Percentiles rank a stretch among this genome's conserved stretches.
phyloP scores from a whole-genome alignment of 2,113 vertebrate species.

The Morone saxatilis region DNA sequence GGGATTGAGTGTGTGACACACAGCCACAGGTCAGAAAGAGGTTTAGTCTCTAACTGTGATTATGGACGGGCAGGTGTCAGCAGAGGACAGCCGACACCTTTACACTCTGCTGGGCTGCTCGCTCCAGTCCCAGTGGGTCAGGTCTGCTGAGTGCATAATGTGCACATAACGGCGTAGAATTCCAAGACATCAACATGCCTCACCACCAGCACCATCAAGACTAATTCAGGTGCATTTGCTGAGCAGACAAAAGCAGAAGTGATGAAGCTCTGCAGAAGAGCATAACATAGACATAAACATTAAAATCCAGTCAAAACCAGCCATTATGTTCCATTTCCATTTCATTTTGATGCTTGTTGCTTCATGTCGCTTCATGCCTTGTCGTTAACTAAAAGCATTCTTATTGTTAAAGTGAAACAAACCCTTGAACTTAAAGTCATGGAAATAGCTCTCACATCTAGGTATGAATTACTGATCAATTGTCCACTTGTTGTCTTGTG shows the following conservation, averaged over 20 bases:
- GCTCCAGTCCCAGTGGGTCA: conserved; percentile 12
- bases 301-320: neutral
- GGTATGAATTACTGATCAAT: conserved; percentile 18
- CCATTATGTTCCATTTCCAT: neutral
- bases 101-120: neutral
- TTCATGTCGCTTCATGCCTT: neutral
- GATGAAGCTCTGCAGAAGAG: neutral
- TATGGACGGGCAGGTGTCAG: conserved; percentile 63
- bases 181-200: neutral
- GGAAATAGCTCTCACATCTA: neutral
- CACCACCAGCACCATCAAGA: neutral
- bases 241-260: neutral
- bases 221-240: neutral
- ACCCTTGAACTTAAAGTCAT: neutral
- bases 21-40: conserved; percentile 57
- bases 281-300: neutral
- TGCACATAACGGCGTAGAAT: neutral
- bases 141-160: neutral
- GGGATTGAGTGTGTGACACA: conserved; percentile 65
- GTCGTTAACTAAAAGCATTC: neutral
- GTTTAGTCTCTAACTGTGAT: conserved; percentile 63
- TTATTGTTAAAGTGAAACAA: neutral
- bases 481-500: conserved; percentile 24
- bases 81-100: conserved; percentile 12
- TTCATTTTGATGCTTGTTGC: neutral